These are phyloP conservation scores for Stenolophus ochropezus DNA, from an alignment of 2,888 invertebrate genomes.

Conservation along the genomic window DNA sequence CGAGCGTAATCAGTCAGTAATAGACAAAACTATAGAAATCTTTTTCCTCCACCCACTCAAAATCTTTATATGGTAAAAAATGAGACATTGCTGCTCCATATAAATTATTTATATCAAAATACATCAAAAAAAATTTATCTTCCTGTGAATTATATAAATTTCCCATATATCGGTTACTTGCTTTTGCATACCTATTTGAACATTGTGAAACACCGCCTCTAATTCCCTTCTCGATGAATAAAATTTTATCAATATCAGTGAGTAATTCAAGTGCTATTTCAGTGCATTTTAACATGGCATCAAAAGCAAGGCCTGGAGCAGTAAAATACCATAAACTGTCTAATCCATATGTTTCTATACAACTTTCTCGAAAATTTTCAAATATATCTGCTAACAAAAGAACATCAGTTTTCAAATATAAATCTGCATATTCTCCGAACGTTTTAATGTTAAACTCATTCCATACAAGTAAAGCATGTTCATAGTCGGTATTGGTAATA, in stretches of 20 bases:
- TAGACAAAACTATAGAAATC: too few relatives aligned
- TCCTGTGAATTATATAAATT: too few relatives aligned
- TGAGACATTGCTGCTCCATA: too few relatives aligned
- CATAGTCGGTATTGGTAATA: slow-evolving; percentile 63
- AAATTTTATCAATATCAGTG: slow-evolving; percentile 65
- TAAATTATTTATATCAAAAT: too few relatives aligned
- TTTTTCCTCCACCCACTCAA: too few relatives aligned
- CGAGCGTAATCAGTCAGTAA: too few relatives aligned
- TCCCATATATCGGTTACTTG: too few relatives aligned
- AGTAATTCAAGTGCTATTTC: slow-evolving; percentile 64
- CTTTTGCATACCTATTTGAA: slow-evolving; percentile 64
- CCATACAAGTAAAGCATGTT: slow-evolving; percentile 66
- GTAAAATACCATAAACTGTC: too few relatives aligned
- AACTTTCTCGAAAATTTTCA: too few relatives aligned
- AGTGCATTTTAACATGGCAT: slow-evolving; percentile 66
- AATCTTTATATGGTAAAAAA: too few relatives aligned
- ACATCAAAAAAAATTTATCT: too few relatives aligned
- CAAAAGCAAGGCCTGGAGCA: slow-evolving; percentile 60
- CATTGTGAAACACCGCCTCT: slow-evolving; percentile 66
- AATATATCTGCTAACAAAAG: slow-evolving; percentile 67
- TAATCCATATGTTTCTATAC: too few relatives aligned
- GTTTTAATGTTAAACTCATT: slow-evolving; percentile 63
- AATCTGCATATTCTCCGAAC: slow-evolving; percentile 65
- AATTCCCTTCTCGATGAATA: slow-evolving; percentile 65
- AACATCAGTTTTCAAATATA: slow-evolving; percentile 67